phyloP scores from a whole-genome alignment of 2,797 vertebrate species.

The Leontopithecus rosalia region DNA sequence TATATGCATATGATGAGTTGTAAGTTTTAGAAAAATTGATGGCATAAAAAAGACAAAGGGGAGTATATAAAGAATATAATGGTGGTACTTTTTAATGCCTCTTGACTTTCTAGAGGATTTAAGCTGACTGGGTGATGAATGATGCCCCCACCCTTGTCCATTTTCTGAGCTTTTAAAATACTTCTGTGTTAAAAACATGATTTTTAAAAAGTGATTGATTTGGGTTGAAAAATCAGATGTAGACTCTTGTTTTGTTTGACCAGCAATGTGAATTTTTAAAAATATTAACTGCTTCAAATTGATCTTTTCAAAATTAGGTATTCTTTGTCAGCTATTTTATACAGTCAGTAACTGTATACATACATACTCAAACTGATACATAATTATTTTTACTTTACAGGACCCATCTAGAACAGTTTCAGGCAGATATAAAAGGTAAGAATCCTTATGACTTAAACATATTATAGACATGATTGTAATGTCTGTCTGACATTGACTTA shows the following conservation, averaged over 20 bases:
- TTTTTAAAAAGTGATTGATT: background rate
- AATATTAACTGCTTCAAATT: background rate
- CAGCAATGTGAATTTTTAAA: background rate
- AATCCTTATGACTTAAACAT: background rate
- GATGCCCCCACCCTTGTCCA: background rate
- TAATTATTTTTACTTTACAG: constrained; percentile 84
- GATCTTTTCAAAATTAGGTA: background rate
- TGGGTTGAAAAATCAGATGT: constrained; percentile 5
- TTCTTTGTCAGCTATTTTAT: background rate
- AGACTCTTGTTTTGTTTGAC: background rate
- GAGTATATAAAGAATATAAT: background rate
- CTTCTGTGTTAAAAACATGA: background rate
- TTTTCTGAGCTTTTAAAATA: constrained; percentile 53
- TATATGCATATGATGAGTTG: background rate
- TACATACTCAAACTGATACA: constrained; percentile 36
- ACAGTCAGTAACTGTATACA: background rate
- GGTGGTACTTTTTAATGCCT: background rate
- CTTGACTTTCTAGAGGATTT: constrained; percentile 4
- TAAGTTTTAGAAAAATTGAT: background rate
- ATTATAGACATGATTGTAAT: background rate
- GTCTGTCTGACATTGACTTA: background rate
- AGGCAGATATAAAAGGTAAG: constrained; percentile 94
- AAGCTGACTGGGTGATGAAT: background rate
- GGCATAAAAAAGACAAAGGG: background rate
- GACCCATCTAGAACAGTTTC: constrained; percentile 90